phyloP scores from a whole-genome alignment of 2,113 vertebrate species.

The Channa maculata region DNA sequence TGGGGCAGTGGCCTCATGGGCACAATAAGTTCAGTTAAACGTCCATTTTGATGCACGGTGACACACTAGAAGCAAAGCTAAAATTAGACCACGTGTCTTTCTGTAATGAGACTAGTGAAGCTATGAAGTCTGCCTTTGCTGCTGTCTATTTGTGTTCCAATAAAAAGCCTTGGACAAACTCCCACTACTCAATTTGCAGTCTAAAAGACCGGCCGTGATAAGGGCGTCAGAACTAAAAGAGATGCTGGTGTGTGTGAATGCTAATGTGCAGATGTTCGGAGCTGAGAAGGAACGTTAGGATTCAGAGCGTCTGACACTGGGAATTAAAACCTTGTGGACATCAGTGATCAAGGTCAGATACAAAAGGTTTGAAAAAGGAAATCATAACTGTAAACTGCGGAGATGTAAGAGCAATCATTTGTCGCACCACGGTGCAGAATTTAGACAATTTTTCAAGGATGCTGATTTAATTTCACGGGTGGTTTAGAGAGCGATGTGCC shows the following conservation, averaged over 20 bases:
- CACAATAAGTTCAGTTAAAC: conserved; percentile 43
- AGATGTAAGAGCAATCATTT: conserved; percentile 12
- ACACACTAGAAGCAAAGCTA: conserved; percentile 10
- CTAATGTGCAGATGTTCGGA: conserved; percentile 60
- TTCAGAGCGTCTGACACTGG: conserved; percentile 24
- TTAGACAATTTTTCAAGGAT: not conserved
- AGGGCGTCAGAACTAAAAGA: conserved; percentile 37
- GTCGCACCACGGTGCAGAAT: not conserved
- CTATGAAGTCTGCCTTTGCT: conserved; percentile 16
- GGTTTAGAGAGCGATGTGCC: not conserved
- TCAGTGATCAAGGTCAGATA: conserved; percentile 49
- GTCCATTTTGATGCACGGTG: conserved; percentile 34
- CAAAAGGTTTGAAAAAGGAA: conserved; percentile 47
- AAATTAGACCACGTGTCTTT: conserved; percentile 27
- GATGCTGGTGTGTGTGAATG: conserved; percentile 53
- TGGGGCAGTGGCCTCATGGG: conserved; percentile 18
- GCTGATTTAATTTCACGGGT: not conserved
- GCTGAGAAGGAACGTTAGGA: conserved; percentile 35
- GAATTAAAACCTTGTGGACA: conserved; percentile 30
- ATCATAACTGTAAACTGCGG: conserved; percentile 29
- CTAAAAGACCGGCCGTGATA: conserved; percentile 40
- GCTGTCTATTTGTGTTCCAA: conserved; percentile 25
- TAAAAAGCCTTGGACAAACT: conserved; percentile 22
- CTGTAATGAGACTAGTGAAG: conserved; percentile 28
- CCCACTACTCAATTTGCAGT: conserved; percentile 36